Percentiles rank a stretch among this genome's conserved stretches.
Evolutionary conservation across 2,888 invertebrate genomes (phyloP).

Genomic region (Neoascia interrupta): DNA sequence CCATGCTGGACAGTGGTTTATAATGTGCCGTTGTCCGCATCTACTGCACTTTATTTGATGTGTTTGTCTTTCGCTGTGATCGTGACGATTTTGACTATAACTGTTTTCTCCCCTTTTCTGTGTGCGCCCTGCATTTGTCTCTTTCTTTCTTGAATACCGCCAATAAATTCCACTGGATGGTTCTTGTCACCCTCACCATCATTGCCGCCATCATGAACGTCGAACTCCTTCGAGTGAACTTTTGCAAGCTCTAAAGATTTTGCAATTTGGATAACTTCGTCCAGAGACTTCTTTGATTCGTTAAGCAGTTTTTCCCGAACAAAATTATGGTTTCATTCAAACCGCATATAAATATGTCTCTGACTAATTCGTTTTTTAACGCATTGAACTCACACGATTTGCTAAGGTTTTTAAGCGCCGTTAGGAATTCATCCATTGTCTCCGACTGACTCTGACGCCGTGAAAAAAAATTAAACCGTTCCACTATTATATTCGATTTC

Average conservation of each 20-base stretch:
- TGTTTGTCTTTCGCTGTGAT: too few species aligned
- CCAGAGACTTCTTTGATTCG: neutral
- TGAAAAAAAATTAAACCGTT: slow-evolving; percentile 10
- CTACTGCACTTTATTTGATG: too few species aligned
- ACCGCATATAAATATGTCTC: slow-evolving; percentile 1
- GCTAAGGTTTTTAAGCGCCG: neutral
- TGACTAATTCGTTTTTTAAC: neutral
- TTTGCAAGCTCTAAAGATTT: slow-evolving; percentile 1
- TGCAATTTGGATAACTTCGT: neutral
- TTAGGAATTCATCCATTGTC: neutral
- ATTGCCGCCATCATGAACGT: neutral
- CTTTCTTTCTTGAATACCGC: too few species aligned
- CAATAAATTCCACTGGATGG: too few species aligned
- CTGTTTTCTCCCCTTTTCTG: too few species aligned
- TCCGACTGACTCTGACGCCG: neutral
- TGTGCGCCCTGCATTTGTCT: too few species aligned
- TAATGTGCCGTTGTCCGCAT: too few species aligned
- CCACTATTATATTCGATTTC: slow-evolving; percentile 5
- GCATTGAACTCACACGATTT: neutral
- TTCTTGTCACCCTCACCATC: too few species aligned
- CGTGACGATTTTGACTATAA: too few species aligned
- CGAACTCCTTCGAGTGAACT: slow-evolving; percentile 5
- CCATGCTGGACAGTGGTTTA: too few species aligned
- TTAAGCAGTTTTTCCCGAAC: neutral
- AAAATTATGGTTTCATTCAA: slow-evolving; percentile 9